Evolutionary conservation across 2,888 invertebrate genomes (phyloP), one percentile per base, ranked within the genome.

Genomic region (Liopterus haemorrhoidalis): DNA sequence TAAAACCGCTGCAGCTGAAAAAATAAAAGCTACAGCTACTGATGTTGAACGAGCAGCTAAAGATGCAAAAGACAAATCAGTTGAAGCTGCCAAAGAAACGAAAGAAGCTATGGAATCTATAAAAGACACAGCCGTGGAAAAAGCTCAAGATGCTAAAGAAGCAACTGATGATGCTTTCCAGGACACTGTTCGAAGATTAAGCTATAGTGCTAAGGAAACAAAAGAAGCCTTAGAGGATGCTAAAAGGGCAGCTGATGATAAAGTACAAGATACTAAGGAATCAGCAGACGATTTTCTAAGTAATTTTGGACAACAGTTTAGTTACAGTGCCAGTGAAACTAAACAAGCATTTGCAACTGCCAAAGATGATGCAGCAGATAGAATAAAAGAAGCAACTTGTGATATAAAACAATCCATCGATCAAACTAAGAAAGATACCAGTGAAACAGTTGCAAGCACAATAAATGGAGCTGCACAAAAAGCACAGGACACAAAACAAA

Each of bases 1-100:
- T 71, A 30, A 70, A 72, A 6, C 24, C n/a, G n/a, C 24, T n/a
- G n/a, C 6, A 24, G 24, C 6, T 8, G 24, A 24, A 8, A 6
- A 8, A 24, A 24, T n/a, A n/a, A n/a, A 24, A 24, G n/a, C 6
- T 8, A 24, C 24, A 8, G n/a, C 24, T 24, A n/a, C 6, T n/a
- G 24, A n/a, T 8, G n/a, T 24, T 24, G 24, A 24, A n/a, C 6
- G 24, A n/a, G n/a, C n/a, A n/a, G n/a, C 6, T 6, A 24, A 24
- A 24, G 24, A 24, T n/a, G 24, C 24, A 6, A n/a, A 6, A 62
- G 66, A 49, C n/a, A n/a, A n/a, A n/a, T n/a, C n/a, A n/a, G n/a
- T n/a, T n/a, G 73, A 71, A 61, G 49, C 46, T 0, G 69, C 70
- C 53, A 69, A 68, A 45, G 50, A 57, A n/a, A 57, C 58, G 2